Percentiles rank a stretch among this genome's conserved stretches.
These are phyloP conservation scores for Pachyramphus minor DNA, from an alignment of 2,113 vertebrate genomes.

Conservation along the genomic window DNA sequence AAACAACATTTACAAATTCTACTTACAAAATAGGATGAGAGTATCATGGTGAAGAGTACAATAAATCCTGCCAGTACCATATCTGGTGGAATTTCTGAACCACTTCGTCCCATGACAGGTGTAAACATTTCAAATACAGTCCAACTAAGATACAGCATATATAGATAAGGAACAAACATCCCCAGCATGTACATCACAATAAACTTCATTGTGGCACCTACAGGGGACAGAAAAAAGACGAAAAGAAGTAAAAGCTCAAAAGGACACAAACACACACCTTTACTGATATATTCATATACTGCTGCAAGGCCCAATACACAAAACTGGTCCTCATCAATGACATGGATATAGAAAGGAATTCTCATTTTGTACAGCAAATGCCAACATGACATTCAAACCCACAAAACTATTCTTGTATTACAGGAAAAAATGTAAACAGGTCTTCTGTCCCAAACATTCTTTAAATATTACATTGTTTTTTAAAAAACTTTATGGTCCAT, in stretches of 20 bases:
- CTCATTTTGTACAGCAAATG: background rate
- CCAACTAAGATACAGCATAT: constrained; percentile 92
- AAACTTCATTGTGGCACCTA: constrained; percentile 87
- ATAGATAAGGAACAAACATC: constrained; percentile 87
- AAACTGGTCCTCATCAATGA: background rate
- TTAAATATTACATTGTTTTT: background rate
- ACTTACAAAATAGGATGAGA: constrained; percentile 94
- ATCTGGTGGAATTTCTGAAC: constrained; percentile 92
- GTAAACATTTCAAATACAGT: constrained; percentile 96
- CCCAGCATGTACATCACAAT: constrained; percentile 84
- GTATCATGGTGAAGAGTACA: constrained; percentile 79
- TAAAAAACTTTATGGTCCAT: background rate
- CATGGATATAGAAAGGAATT: background rate
- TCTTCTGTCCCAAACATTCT: background rate
- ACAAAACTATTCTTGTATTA: background rate
- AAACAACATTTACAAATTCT: background rate
- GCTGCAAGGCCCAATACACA: background rate
- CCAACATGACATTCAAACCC: background rate
- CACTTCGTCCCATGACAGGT: constrained; percentile 93
- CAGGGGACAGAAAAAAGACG: background rate
- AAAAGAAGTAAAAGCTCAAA: background rate
- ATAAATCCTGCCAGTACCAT: constrained; percentile 84
- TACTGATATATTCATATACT: background rate
- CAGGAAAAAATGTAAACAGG: background rate
- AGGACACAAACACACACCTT: background rate